Percentiles rank a stretch among this genome's conserved stretches.
Conservation (phyloP, 2,888 invertebrate species). For the Polyommatus icarus region DNA sequence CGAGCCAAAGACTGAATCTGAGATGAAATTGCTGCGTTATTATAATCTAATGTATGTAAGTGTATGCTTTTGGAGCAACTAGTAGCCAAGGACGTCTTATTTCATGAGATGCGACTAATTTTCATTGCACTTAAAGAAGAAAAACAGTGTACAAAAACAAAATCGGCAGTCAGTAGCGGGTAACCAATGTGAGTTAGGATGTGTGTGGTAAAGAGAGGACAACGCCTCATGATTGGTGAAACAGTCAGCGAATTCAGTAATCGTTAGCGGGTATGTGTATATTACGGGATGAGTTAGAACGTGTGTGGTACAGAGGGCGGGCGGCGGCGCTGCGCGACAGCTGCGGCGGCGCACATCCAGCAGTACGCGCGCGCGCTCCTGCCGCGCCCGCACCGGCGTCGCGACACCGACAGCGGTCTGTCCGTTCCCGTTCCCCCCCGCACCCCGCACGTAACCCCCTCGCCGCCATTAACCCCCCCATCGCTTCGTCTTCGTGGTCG, state of each 20-base stretch:
- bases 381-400: constrained; percentile 43
- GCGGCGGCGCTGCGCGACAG: constrained; percentile 82
- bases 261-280: not conserved
- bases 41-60: not conserved
- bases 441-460: not conserved
- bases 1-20: not conserved
- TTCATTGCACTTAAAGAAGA: too few species aligned
- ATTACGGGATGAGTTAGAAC: constrained; percentile 11
- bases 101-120: too few species aligned
- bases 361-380: constrained; percentile 81
- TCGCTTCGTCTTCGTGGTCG: not conserved
- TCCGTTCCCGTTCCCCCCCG: constrained; percentile 7
- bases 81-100: too few species aligned
- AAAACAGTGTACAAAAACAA: too few species aligned
- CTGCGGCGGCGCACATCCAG: constrained; percentile 82
- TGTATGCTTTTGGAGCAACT: too few species aligned
- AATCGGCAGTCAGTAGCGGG: too few species aligned
- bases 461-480: constrained; percentile 14
- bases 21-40: not conserved
- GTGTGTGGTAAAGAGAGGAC: too few species aligned
- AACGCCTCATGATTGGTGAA: too few species aligned
- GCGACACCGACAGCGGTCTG: constrained; percentile 22
- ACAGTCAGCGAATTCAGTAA: not conserved
- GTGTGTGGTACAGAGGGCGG: constrained; percentile 62
- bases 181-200: too few species aligned